Evolutionary conservation across 2,888 invertebrate genomes (phyloP).

Genomic region (Carcina quercana): DNA sequence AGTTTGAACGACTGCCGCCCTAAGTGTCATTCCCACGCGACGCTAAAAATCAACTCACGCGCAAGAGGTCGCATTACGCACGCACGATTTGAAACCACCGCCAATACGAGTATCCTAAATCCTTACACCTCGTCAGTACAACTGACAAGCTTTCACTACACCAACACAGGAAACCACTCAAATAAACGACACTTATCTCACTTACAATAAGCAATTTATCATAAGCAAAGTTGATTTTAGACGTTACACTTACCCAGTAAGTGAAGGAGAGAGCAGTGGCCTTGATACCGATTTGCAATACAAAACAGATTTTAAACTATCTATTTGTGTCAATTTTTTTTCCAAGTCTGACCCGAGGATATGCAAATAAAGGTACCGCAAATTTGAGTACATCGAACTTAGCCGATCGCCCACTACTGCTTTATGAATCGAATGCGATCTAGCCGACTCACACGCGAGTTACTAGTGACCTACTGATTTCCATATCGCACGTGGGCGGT

Average conservation of each 20-base stretch:
- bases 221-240: conserved; percentile 57
- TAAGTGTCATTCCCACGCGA: neutral
- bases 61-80: conserved; percentile 6
- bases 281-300: conserved; percentile 68
- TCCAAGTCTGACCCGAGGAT: conserved; percentile 48
- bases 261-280: conserved; percentile 59
- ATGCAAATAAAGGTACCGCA: conserved; percentile 69
- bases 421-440: conserved; percentile 57
- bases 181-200: conserved; percentile 60
- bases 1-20: too few relatives aligned
- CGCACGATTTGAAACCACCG: conserved; percentile 24
- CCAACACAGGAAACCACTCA: conserved; percentile 66
- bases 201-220: conserved; percentile 69
- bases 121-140: conserved; percentile 29
- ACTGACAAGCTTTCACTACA: conserved; percentile 54
- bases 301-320: conserved; percentile 32
- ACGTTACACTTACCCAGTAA: conserved; percentile 72
- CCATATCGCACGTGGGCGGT: conserved; percentile 56
- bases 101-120: conserved; percentile 46
- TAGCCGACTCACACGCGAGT: conserved; percentile 33
- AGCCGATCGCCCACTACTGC: conserved; percentile 47
- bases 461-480: conserved; percentile 70
- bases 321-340: conserved; percentile 64
- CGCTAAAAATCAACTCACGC: neutral
- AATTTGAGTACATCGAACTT: conserved; percentile 70